Evolutionary conservation across 1,140 invertebrate genomes (phyloP).

Genomic region (Luehdorfia chinensis): DNA sequence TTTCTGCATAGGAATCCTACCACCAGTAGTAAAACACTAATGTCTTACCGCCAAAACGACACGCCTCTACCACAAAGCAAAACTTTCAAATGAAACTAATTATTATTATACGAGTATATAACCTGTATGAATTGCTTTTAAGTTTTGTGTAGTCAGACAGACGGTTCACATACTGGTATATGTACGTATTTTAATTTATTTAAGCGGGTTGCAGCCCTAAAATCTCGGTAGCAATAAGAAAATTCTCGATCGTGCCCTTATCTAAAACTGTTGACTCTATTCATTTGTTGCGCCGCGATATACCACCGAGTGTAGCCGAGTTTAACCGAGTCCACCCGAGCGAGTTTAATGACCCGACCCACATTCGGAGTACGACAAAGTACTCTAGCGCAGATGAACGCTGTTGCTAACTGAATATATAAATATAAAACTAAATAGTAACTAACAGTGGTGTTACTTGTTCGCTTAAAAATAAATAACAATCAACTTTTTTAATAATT

Average conservation of each 20-base stretch:
- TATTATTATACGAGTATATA: too few relatives aligned
- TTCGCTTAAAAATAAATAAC: not conserved
- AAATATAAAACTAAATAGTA: slow-evolving; percentile 5
- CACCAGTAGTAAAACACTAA: too few relatives aligned
- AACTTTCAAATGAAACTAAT: too few relatives aligned
- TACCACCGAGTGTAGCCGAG: not conserved
- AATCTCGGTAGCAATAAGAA: slow-evolving; percentile 8
- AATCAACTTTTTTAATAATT: too few relatives aligned
- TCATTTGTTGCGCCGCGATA: not conserved
- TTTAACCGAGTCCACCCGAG: not conserved
- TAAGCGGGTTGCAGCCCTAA: too few relatives aligned
- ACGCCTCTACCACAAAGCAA: too few relatives aligned
- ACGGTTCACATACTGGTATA: too few relatives aligned
- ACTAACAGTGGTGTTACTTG: not conserved
- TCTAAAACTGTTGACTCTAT: slow-evolving; percentile 1
- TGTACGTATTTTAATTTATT: too few relatives aligned
- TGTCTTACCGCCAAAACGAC: too few relatives aligned
- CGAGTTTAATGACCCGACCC: slow-evolving; percentile 1
- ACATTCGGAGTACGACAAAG: not conserved
- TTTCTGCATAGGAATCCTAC: too few relatives aligned
- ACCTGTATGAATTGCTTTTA: too few relatives aligned
- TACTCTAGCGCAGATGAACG: slow-evolving; percentile 8
- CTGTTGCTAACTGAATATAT: slow-evolving; percentile 10
- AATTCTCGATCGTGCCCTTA: slow-evolving; percentile 12
- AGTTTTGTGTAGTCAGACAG: too few relatives aligned